These are phyloP conservation scores for Pangasius djambal DNA, from an alignment of 2,797 vertebrate genomes.

Conservation along the genomic window DNA sequence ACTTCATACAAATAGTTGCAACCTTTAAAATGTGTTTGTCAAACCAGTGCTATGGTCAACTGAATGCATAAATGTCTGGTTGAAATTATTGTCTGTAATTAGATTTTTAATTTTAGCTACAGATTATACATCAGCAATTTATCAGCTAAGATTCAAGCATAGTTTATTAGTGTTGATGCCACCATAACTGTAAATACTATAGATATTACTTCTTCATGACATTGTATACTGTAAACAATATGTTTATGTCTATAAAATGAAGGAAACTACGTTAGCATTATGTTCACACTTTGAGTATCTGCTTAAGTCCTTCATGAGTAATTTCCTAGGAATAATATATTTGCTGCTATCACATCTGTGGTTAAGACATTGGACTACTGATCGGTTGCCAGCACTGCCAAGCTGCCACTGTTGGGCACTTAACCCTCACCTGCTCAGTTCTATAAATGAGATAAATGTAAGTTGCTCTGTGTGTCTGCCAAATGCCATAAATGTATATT, in stretches of 20 bases:
- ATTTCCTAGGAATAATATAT: not conserved
- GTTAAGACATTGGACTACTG: no score
- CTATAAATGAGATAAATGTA: no score
- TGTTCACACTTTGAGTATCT: no score
- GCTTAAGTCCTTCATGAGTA: no score
- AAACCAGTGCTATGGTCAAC: not conserved
- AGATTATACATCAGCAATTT: constrained; percentile 45
- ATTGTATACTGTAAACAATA: not conserved
- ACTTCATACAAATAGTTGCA: constrained; percentile 21
- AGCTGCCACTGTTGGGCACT: no score
- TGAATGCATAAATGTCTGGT: constrained; percentile 16
- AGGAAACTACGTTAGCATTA: no score
- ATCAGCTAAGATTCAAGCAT: constrained; percentile 16
- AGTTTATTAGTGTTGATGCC: not conserved
- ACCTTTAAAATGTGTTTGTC: constrained; percentile 30
- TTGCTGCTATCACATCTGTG: not conserved
- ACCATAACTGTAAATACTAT: not conserved
- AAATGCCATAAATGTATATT: no score
- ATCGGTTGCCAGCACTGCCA: no score
- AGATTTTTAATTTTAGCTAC: constrained; percentile 53
- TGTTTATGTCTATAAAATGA: not conserved
- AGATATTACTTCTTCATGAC: not conserved
- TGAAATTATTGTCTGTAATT: constrained; percentile 46
- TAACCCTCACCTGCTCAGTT: no score
- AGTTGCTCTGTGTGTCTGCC: no score